These are phyloP conservation scores for Thamnophis sirtalis DNA, from an alignment of 2,113 vertebrate species.

Conservation along the genomic window DNA sequence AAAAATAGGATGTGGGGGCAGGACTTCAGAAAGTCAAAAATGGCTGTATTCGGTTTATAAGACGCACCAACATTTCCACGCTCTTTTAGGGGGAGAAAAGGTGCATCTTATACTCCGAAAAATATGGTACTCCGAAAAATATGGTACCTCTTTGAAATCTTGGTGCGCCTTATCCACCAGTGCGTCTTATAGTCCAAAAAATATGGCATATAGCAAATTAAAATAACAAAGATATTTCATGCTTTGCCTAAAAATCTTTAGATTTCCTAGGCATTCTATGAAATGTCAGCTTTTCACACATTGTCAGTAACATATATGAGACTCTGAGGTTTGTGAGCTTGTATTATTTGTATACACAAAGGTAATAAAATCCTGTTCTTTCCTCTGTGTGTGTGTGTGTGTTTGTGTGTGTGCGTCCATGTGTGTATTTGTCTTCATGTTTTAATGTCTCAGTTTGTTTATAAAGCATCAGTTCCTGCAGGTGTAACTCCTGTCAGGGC, in stretches of 20 bases:
- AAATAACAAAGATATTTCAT: background rate
- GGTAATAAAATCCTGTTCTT: constrained; percentile 66
- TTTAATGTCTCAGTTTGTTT: constrained; percentile 50
- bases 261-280: background rate
- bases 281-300: background rate
- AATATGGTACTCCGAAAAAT: too few relatives aligned
- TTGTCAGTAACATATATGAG: constrained; percentile 44
- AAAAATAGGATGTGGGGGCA: too few relatives aligned
- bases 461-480: constrained; percentile 38
- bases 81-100: too few relatives aligned
- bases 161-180: too few relatives aligned
- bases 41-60: too few relatives aligned
- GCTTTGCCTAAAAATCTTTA: background rate
- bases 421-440: background rate
- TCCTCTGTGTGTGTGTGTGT: background rate
- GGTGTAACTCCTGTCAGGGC: background rate
- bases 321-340: constrained; percentile 43
- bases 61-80: too few relatives aligned
- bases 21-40: too few relatives aligned
- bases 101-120: too few relatives aligned
- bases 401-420: background rate
- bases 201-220: background rate
- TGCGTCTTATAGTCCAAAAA: too few relatives aligned
- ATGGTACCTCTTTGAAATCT: too few relatives aligned
- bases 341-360: constrained; percentile 54